A percentile compares a stretch with the other conserved stretches of the same genome.
Evolutionary conservation across 1,140 invertebrate species (phyloP).

Genomic region (Theocolax elegans): DNA sequence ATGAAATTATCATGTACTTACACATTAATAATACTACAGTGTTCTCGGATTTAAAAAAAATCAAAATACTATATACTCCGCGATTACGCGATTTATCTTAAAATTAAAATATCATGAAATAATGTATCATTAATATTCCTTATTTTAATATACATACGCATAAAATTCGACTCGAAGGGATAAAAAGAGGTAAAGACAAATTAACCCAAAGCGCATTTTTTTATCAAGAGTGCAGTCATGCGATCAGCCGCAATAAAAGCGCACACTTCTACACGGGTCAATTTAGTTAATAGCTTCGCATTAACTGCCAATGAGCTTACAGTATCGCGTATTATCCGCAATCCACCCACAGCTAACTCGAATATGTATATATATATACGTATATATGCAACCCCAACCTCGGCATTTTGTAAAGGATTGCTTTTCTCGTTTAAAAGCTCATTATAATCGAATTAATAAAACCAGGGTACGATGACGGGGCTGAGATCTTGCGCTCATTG

Average conservation of each 20-base stretch:
- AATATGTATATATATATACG: background rate
- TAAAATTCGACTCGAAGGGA: too few species aligned
- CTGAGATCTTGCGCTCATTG: slow-evolving; percentile 50
- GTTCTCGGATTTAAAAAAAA: too few species aligned
- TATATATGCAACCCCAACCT: background rate
- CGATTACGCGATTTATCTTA: too few species aligned
- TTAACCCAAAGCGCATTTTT: background rate
- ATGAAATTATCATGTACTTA: too few species aligned
- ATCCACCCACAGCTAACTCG: too few species aligned
- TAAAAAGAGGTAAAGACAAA: background rate
- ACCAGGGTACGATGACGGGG: slow-evolving; percentile 40
- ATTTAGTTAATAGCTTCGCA: slow-evolving; percentile 34
- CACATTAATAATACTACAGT: too few species aligned
- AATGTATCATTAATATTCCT: too few species aligned
- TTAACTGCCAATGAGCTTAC: slow-evolving; percentile 20
- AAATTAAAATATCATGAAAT: too few species aligned
- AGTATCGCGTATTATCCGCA: background rate
- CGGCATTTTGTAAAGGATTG: background rate
- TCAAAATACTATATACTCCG: too few species aligned
- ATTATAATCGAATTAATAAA: slow-evolving; percentile 65
- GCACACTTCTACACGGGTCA: background rate
- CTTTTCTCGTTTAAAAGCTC: slow-evolving; percentile 58
- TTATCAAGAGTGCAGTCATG: slow-evolving; percentile 2
- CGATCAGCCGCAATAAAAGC: slow-evolving; percentile 23
- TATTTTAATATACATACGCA: too few species aligned